Evolutionary conservation across 2,797 vertebrate genomes (phyloP).

Genomic region (Channa striata): DNA sequence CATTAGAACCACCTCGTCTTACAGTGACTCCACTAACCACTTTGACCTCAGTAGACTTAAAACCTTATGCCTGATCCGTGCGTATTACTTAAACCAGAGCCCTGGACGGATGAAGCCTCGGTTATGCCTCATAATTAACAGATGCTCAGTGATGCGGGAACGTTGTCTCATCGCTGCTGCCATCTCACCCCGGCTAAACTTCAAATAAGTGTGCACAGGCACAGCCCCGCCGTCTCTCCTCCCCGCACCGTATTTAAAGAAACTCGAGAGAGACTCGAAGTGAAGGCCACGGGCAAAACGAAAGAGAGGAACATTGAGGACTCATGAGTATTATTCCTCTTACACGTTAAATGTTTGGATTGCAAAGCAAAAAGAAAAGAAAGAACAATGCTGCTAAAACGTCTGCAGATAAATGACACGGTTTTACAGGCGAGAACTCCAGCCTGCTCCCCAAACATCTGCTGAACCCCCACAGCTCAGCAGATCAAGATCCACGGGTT

Average conservation of each 20-base stretch:
- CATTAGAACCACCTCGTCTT: too few relatives aligned
- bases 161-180: background rate
- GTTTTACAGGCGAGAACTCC: constrained; percentile 60
- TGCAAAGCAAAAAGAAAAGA: background rate
- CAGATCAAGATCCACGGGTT: constrained; percentile 69
- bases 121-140: constrained; percentile 47
- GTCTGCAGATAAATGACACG: constrained; percentile 58
- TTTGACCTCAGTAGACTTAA: too few relatives aligned
- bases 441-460: constrained; percentile 66
- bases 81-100: too few relatives aligned
- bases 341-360: background rate
- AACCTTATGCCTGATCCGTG: too few relatives aligned
- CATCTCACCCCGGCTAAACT: constrained; percentile 24
- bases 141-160: constrained; percentile 29
- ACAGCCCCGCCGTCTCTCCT: background rate
- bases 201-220: constrained; percentile 38
- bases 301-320: constrained; percentile 19
- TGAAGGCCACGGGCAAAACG: constrained; percentile 23
- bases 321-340: constrained; percentile 9
- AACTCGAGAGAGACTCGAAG: constrained; percentile 30
- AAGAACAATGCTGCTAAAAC: constrained; percentile 18
- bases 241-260: constrained; percentile 38
- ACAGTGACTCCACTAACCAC: too few relatives aligned
- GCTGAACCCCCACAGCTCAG: constrained; percentile 52
- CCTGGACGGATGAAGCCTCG: too few relatives aligned